These are phyloP conservation scores for Corvus moneduloides DNA, from an alignment of 2,113 vertebrate species.

Conservation along the genomic window DNA sequence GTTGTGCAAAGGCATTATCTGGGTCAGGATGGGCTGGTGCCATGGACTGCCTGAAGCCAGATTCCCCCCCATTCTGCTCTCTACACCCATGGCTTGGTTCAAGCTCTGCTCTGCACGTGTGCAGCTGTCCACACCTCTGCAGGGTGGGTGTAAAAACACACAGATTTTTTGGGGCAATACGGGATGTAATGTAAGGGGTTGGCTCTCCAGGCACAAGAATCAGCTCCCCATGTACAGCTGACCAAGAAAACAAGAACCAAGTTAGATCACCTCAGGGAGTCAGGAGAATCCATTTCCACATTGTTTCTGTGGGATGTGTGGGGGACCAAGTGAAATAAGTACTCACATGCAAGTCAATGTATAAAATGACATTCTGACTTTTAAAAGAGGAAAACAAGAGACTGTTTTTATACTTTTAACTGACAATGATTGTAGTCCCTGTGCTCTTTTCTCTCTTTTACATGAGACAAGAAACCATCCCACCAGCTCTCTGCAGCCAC, in stretches of 20 bases:
- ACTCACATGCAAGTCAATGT: not conserved
- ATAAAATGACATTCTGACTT: not conserved
- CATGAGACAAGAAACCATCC: not conserved
- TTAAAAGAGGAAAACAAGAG: not conserved
- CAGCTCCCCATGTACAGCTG: not conserved
- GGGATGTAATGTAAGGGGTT: accelerated
- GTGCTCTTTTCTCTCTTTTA: not conserved
- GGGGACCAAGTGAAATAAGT: not conserved
- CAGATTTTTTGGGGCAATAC: accelerated
- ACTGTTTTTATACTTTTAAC: not conserved
- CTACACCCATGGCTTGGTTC: not conserved
- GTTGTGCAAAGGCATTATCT: accelerated
- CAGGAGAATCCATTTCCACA: not conserved
- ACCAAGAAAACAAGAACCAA: not conserved
- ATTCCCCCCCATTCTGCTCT: not conserved
- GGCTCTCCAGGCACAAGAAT: not conserved
- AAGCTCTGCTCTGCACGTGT: not conserved
- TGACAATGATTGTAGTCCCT: not conserved
- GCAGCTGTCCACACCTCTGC: not conserved
- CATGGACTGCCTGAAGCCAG: not conserved
- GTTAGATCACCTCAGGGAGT: not conserved
- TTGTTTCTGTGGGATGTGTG: not conserved
- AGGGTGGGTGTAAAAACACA: accelerated
- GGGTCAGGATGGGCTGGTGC: not conserved
- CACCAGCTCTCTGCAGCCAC: not conserved